These are phyloP conservation scores for Scomber scombrus DNA, from an alignment of 2,113 vertebrate genomes.

Conservation along the genomic window DNA sequence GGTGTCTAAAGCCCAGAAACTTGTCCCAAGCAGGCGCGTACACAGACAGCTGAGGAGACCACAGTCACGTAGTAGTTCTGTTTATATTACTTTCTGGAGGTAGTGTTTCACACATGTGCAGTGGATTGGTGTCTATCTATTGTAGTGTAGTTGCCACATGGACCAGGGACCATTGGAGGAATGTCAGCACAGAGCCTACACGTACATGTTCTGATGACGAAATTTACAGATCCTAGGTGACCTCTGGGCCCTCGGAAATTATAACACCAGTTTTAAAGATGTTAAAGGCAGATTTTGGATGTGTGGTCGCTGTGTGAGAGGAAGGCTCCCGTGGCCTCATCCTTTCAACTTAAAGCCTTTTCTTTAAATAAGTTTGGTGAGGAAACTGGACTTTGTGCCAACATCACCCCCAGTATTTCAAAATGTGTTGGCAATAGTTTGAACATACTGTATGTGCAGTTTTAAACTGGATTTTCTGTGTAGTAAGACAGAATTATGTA, in stretches of 20 bases:
- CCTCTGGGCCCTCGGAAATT: too few species aligned
- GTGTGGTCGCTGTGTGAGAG: conserved; percentile 37
- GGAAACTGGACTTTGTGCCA: background rate
- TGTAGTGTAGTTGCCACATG: too few species aligned
- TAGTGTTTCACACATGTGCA: too few species aligned
- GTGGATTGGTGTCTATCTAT: too few species aligned
- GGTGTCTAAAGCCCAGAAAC: conserved; percentile 27
- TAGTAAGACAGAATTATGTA: background rate
- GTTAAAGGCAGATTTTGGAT: conserved; percentile 49
- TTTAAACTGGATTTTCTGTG: background rate
- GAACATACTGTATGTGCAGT: background rate
- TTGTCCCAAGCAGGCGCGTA: too few species aligned
- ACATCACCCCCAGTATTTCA: background rate
- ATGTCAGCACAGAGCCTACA: too few species aligned
- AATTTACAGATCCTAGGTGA: too few species aligned
- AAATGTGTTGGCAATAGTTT: conserved; percentile 6
- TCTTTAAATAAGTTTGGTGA: conserved; percentile 4
- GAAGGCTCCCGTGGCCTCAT: conserved; percentile 51
- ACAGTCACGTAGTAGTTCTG: too few species aligned
- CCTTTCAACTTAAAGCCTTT: conserved; percentile 28
- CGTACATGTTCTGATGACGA: too few species aligned
- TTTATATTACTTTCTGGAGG: too few species aligned
- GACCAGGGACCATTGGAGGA: too few species aligned
- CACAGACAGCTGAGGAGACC: too few species aligned
- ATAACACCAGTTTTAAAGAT: conserved; percentile 32